phyloP scores from a whole-genome alignment of 2,113 vertebrate genomes.

The Lepidothrix coronata region DNA sequence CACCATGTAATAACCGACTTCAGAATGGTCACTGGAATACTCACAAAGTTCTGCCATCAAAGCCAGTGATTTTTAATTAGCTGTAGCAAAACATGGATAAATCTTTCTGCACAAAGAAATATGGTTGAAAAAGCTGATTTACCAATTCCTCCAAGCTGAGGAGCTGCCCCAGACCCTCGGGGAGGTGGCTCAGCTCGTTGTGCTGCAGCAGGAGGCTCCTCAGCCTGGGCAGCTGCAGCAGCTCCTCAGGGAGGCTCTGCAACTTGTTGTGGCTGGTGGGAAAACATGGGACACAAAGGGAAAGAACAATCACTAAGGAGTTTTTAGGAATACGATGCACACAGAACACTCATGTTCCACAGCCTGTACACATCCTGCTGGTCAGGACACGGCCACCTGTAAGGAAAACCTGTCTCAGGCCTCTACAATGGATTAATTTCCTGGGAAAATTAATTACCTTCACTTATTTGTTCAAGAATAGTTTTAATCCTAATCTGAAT shows the following conservation, averaged over 20 bases:
- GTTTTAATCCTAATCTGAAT: not conserved
- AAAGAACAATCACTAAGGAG: not conserved
- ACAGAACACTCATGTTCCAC: not conserved
- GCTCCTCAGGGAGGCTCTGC: slow-evolving; percentile 79
- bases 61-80: fast-evolving
- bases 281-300: not conserved
- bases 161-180: slow-evolving; percentile 83
- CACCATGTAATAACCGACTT: not conserved
- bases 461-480: not conserved
- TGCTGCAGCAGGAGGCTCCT: slow-evolving; percentile 84
- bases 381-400: not conserved
- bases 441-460: not conserved
- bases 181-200: slow-evolving; percentile 83
- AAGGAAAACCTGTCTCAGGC: not conserved
- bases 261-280: slow-evolving; percentile 88
- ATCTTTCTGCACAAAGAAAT: not conserved
- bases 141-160: slow-evolving; percentile 86
- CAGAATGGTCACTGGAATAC: not conserved
- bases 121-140: slow-evolving; percentile 31
- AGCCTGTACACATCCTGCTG: not conserved
- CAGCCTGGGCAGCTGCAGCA: slow-evolving; percentile 80
- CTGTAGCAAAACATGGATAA: not conserved
- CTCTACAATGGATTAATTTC: not conserved
- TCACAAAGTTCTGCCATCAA: not conserved
- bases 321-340: not conserved